Evolutionary conservation across 2,113 vertebrate species (phyloP).

Genomic region (Sapajus apella): DNA sequence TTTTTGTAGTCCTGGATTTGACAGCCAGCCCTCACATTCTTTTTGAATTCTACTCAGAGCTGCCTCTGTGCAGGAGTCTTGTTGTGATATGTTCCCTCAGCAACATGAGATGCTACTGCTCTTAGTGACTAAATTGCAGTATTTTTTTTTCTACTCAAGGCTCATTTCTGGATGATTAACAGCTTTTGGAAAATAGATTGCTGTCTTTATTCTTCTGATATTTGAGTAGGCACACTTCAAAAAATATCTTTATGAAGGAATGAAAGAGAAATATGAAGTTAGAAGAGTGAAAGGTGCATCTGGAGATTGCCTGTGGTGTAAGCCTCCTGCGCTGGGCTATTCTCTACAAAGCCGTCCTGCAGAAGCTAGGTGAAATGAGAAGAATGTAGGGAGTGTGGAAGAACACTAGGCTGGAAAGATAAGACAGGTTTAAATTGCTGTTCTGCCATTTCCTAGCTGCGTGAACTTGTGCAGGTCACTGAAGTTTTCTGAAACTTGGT

Average conservation of each 20-base stretch:
- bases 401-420: not conserved
- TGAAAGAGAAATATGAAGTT: not conserved
- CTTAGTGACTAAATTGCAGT: not conserved
- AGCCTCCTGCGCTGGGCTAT: accelerated
- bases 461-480: not conserved
- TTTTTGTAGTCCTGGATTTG: not conserved
- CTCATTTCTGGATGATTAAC: constrained; percentile 13
- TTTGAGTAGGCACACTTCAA: not conserved
- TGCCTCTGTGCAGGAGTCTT: not conserved
- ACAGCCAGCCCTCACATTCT: not conserved
- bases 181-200: not conserved
- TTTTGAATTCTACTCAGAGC: not conserved
- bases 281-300: not conserved
- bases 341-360: not conserved
- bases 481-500: not conserved
- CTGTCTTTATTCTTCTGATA: not conserved
- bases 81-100: not conserved
- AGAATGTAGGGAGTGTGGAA: not conserved
- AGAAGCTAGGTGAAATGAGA: not conserved
- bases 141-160: not conserved
- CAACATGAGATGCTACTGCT: not conserved
- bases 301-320: accelerated
- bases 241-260: not conserved
- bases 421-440: not conserved
- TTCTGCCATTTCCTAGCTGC: not conserved